A percentile compares a stretch with the other conserved stretches of the same genome.
phyloP scores from a whole-genome alignment of 2,888 invertebrate species.

The Stramonita haemastoma region DNA sequence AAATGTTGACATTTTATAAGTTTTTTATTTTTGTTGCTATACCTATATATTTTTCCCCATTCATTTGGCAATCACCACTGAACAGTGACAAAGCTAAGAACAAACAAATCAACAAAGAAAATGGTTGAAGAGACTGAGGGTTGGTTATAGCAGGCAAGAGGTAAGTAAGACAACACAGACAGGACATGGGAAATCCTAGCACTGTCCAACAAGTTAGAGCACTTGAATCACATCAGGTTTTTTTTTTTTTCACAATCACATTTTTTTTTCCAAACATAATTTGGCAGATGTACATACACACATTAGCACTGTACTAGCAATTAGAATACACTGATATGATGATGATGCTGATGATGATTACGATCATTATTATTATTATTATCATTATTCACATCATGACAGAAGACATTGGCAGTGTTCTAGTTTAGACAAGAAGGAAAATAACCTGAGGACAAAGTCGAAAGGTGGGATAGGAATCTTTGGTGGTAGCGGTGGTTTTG shows the following conservation, averaged over 20 bases:
- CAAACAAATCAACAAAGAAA: background rate
- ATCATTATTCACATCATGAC: background rate
- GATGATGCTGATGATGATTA: background rate
- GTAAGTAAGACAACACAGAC: background rate
- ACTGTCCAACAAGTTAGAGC: background rate
- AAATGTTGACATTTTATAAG: background rate
- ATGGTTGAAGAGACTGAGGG: background rate
- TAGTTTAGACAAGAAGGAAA: background rate
- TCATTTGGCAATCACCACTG: slow-evolving; percentile 22
- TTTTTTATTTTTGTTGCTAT: background rate
- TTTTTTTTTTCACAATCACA: background rate
- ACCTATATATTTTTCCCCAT: background rate
- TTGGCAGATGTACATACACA: background rate
- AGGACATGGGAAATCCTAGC: background rate
- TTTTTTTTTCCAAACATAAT: background rate
- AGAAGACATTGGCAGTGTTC: background rate
- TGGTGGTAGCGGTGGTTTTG: background rate
- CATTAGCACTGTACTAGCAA: background rate
- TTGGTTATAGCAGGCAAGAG: background rate
- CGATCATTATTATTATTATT: background rate
- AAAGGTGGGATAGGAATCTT: background rate
- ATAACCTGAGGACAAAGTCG: background rate
- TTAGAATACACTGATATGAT: background rate
- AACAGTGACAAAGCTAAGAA: background rate
- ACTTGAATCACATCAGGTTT: background rate